Evolutionary conservation across 2,888 invertebrate species (phyloP).

Genomic region (Agonopterix arenella): DNA sequence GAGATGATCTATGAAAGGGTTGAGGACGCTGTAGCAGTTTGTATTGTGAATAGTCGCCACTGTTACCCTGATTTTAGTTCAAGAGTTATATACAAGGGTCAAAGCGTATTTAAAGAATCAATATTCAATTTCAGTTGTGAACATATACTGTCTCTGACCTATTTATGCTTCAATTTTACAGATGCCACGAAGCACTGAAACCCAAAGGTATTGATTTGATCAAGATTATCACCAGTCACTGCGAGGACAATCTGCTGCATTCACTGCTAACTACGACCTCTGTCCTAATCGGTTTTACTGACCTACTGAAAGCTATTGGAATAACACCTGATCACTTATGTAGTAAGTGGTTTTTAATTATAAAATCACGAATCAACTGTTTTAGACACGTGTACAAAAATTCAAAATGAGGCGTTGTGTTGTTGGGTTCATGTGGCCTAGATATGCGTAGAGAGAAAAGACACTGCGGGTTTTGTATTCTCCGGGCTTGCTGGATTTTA

Average conservation of each 20-base stretch:
- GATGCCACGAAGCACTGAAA: not conserved
- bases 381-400: not conserved
- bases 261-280: conserved; percentile 10
- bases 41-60: no score
- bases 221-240: not conserved
- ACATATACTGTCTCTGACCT: no score
- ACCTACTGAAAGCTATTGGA: conserved; percentile 16
- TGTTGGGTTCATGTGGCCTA: no score
- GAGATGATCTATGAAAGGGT: no score
- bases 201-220: not conserved
- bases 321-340: conserved; percentile 19
- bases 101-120: not conserved
- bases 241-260: conserved; percentile 2
- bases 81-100: no score
- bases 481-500: no score
- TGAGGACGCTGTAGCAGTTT: no score
- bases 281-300: conserved; percentile 15
- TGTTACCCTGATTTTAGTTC: no score
- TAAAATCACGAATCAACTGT: not conserved
- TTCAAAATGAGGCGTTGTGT: no score
- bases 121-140: not conserved
- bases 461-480: no score
- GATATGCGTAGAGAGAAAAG: no score
- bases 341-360: conserved; percentile 9
- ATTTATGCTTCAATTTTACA: not conserved